Base-by-base conservation (phyloP, 2,797 vertebrate species). In the Sandelia bainsii region DNA sequence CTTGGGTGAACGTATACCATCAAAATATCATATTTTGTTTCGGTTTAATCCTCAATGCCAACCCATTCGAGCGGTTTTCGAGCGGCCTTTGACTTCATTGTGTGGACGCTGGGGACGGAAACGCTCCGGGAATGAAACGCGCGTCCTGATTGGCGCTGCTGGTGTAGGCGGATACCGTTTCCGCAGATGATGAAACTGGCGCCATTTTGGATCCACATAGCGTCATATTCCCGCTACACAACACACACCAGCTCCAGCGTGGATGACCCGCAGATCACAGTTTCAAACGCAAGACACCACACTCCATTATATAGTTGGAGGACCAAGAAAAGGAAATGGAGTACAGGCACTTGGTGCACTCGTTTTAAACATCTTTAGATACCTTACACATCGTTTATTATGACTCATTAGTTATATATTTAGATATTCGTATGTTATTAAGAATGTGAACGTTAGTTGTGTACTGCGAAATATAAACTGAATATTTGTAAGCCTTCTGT, bases 21-120 rank as follows among this genome's bases (percentile, higher is more conserved):
- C 81, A 90, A 91, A 93, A 91, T 62, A 93, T 72, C 76, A 67
- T 85, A 86, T 90, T 90, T 88, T 86, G 89, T 87, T 84, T 88
- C 84, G 81, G 81, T 88, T 89, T 93, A 94, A 93, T 94, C 92
- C 93, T 87, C 90, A 89, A 81, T 79, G 86, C 85, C 83, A 85
- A 82, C 87, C 90, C 93, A 90, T 91, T 79, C 92, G 88, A 93
- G 90, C 85, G 89, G 63, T 91, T 88, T 90, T 87, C 91, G 74
- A 91, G 86, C 94, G 93, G 94, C 94, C 94, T 94, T 93, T 93
- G 92, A 92, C 89, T 94, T 88, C 84, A 62, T 64, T 85, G 82
- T 87, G 84, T 87, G 90, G 87, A 90, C 88, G 44, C 52, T 63
- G 3, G 75, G 81, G 77, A 88, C 86, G 91, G 89, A 92, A 90